phyloP scores from a whole-genome alignment of 2,797 vertebrate species.

The Ataeniobius toweri region DNA sequence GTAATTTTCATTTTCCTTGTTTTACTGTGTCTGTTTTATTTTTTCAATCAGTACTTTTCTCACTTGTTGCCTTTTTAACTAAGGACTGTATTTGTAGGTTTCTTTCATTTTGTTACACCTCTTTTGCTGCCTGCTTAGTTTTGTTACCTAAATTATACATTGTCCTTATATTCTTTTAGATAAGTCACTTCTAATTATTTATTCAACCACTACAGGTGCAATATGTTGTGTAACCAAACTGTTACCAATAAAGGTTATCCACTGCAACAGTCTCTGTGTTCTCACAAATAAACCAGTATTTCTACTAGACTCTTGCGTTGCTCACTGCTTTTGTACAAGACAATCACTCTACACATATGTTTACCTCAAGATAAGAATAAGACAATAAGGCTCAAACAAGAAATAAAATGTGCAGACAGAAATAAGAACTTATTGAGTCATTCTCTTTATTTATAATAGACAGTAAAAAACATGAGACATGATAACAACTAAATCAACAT shows the following conservation, averaged over 20 bases:
- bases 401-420: no score
- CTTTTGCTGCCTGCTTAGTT: neutral
- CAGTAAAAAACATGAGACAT: no score
- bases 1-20: constrained; percentile 13
- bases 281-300: neutral
- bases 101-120: neutral
- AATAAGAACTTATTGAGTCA: no score
- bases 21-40: constrained; percentile 9
- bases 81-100: neutral
- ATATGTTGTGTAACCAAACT: constrained; percentile 41
- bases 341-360: neutral
- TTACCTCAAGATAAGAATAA: neutral
- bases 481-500: no score
- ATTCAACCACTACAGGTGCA: constrained; percentile 38
- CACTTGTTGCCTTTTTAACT: constrained; percentile 1
- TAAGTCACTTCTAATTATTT: constrained; percentile 30
- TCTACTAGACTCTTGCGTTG: neutral
- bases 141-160: constrained; percentile 26
- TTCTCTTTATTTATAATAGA: no score
- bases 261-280: constrained; percentile 18
- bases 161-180: constrained; percentile 38
- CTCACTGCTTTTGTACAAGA: neutral
- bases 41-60: neutral
- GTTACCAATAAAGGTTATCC: constrained; percentile 63
- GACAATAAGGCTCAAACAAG: neutral